phyloP scores from a whole-genome alignment of 1,140 invertebrate genomes.

The Idris sp. region DNA sequence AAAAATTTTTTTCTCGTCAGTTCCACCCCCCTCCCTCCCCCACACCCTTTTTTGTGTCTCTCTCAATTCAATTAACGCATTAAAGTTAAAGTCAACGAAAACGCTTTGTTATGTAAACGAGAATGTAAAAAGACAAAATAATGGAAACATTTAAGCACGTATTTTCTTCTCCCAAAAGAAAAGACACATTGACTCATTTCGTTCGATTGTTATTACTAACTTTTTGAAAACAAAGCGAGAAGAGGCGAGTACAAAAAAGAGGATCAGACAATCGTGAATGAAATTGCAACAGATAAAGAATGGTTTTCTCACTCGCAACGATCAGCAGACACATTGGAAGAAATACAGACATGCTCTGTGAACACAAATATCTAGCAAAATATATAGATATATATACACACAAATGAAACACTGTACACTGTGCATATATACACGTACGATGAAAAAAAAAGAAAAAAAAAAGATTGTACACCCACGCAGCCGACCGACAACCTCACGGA shows the following conservation, averaged over 20 bases:
- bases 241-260: constrained; percentile 2
- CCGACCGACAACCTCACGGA: constrained; percentile 39
- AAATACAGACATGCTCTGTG: constrained; percentile 26
- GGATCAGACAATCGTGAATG: constrained; percentile 26
- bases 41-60: no score
- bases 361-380: constrained; percentile 46
- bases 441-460: no score
- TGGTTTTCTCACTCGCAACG: constrained; percentile 36
- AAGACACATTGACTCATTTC: constrained; percentile 3
- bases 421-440: constrained; percentile 20
- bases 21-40: no score
- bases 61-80: no score
- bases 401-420: constrained; percentile 13
- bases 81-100: no score
- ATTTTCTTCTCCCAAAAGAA: constrained; percentile 1
- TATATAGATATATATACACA: constrained; percentile 43
- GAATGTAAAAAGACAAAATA: constrained; percentile 1
- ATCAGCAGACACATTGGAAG: constrained; percentile 32
- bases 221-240: constrained; percentile 18
- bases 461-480: constrained; percentile 41
- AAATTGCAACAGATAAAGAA: constrained; percentile 33
- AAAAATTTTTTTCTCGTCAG: no score
- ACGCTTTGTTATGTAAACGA: background rate
- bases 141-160: constrained; percentile 1
- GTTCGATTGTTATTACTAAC: constrained; percentile 26